phyloP scores from a whole-genome alignment of 2,797 vertebrate species.

The Podarcis lilfordi region DNA sequence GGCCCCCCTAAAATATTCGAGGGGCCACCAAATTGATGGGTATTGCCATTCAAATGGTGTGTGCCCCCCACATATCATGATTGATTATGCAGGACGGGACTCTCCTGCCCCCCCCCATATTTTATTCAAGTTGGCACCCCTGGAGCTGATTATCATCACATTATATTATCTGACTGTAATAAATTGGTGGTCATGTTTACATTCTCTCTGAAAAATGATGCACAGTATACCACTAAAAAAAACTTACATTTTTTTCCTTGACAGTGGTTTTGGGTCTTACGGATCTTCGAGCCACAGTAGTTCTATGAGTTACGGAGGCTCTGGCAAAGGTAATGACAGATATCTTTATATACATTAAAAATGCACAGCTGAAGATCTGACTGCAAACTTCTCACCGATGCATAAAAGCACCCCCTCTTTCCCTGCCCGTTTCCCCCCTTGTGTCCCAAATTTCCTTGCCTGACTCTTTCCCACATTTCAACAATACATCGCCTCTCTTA shows the following conservation, averaged over 20 bases:
- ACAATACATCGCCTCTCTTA: not conserved
- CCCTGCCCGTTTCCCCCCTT: not conserved
- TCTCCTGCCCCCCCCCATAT: too few species aligned
- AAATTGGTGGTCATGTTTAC: not conserved
- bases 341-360: not conserved
- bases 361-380: not conserved
- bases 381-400: not conserved
- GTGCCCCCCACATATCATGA: too few species aligned
- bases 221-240: not conserved
- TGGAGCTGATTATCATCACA: not conserved
- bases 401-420: not conserved
- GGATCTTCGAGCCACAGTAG: not conserved
- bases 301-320: not conserved
- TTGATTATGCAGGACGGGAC: too few species aligned
- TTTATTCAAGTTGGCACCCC: too few species aligned
- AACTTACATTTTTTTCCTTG: not conserved
- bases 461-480: not conserved
- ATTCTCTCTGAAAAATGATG: not conserved
- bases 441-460: not conserved
- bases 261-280: not conserved
- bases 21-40: too few species aligned
- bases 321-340: constrained; percentile 2
- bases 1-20: too few species aligned
- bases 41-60: too few species aligned
- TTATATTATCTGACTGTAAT: not conserved